phyloP scores from a whole-genome alignment of 2,888 invertebrate genomes.

The Periphyllus acericola region DNA sequence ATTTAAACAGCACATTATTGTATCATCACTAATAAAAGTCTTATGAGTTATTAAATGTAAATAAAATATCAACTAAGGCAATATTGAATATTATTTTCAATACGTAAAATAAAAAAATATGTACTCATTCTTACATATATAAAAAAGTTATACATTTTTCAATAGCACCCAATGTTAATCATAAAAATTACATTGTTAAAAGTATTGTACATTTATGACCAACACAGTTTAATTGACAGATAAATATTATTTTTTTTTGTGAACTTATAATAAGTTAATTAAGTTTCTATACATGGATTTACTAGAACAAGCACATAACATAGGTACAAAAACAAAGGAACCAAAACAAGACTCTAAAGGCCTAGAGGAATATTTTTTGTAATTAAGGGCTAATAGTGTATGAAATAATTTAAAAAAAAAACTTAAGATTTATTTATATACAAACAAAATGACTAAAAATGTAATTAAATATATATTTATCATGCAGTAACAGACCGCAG shows the following conservation, averaged over 20 bases:
- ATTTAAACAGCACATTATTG: not conserved
- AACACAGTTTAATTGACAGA: constrained; percentile 31
- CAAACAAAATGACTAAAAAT: constrained; percentile 18
- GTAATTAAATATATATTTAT: not conserved
- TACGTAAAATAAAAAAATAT: not conserved
- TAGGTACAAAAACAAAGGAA: constrained; percentile 53
- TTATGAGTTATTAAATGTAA: not conserved
- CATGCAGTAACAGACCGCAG: not conserved
- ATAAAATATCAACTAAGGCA: not conserved
- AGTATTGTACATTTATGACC: constrained; percentile 5
- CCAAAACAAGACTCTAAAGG: constrained; percentile 21
- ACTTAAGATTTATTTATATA: constrained; percentile 16
- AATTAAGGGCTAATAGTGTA: constrained; percentile 21
- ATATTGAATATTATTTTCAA: not conserved
- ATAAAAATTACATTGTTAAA: not conserved
- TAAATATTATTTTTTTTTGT: constrained; percentile 14
- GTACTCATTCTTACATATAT: not conserved
- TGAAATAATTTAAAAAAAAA: not conserved
- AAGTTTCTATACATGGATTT: not conserved
- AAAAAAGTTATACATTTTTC: not conserved
- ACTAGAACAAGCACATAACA: constrained; percentile 31
- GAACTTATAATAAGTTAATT: not conserved
- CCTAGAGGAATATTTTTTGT: constrained; percentile 52
- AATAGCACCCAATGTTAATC: constrained; percentile 45
- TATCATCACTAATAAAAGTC: constrained; percentile 32